Evolutionary conservation across 2,113 vertebrate genomes (phyloP).

Genomic region (Mungos mungo): DNA sequence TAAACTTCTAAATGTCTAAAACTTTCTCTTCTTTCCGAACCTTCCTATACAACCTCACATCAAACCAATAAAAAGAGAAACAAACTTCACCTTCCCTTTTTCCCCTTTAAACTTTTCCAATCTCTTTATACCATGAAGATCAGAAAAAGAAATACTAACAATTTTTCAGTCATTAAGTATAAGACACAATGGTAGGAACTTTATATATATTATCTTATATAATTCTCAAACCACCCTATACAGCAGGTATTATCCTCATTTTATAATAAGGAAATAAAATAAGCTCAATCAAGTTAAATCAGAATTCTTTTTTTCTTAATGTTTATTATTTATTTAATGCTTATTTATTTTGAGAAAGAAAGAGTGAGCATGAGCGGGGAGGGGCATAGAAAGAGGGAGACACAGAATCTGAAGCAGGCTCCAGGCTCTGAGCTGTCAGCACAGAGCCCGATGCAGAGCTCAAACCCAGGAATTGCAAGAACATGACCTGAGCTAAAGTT

Average conservation of each 20-base stretch:
- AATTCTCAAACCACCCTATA: neutral
- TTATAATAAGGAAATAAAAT: conserved; percentile 1
- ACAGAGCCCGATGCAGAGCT: too few relatives aligned
- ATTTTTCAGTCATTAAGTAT: neutral
- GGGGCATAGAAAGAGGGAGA: too few relatives aligned
- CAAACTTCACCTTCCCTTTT: neutral
- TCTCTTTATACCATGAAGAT: neutral
- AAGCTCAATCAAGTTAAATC: conserved; percentile 1
- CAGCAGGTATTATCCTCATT: neutral
- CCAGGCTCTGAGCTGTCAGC: too few relatives aligned
- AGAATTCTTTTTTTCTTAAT: neutral
- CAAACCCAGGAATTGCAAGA: too few relatives aligned
- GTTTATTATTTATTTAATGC: too few relatives aligned
- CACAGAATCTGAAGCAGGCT: too few relatives aligned
- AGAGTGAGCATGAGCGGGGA: too few relatives aligned
- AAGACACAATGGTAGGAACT: neutral
- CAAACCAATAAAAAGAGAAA: conserved; percentile 15
- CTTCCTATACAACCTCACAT: neutral
- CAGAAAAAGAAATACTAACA: neutral
- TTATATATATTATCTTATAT: neutral
- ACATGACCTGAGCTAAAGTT: too few relatives aligned
- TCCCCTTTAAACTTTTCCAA: neutral
- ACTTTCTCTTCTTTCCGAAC: neutral
- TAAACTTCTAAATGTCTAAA: neutral
- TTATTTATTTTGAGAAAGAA: too few relatives aligned